Evolutionary conservation across 1,140 invertebrate species (phyloP).

Genomic region (Pogonomyrmex californicus): DNA sequence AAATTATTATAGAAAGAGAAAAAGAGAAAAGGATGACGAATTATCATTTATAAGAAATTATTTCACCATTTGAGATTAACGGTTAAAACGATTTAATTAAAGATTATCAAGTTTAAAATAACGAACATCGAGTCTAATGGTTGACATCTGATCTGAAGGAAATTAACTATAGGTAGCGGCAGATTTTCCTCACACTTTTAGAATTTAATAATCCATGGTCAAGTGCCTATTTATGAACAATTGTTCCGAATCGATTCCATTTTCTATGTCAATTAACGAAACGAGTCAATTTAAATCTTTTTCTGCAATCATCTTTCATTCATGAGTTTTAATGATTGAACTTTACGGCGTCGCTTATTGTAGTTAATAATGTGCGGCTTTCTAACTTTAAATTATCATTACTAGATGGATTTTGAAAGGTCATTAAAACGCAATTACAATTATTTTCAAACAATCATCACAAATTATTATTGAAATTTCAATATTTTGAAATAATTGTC

Average conservation of each 20-base stretch:
- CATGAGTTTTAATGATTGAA: neutral
- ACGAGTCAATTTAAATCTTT: conserved; percentile 34
- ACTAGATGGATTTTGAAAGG: neutral
- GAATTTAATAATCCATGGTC: conserved; percentile 67
- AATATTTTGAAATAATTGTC: neutral
- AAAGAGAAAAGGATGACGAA: neutral
- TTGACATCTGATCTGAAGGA: conserved; percentile 33
- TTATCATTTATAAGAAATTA: conserved; percentile 40
- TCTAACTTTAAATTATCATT: neutral
- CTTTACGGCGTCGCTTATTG: neutral
- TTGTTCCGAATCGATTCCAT: conserved; percentile 67
- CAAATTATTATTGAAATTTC: neutral
- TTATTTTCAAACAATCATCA: neutral
- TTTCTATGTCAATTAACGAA: conserved; percentile 68
- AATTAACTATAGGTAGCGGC: conserved; percentile 53
- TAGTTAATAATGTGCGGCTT: neutral
- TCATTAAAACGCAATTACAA: neutral
- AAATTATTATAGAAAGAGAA: conserved; percentile 5
- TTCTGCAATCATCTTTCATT: neutral
- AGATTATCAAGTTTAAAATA: conserved; percentile 51
- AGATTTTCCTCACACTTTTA: conserved; percentile 61
- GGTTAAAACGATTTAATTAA: conserved; percentile 63
- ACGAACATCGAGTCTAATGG: conserved; percentile 58
- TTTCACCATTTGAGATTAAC: neutral
- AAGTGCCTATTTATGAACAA: conserved; percentile 72